These are phyloP conservation scores for Hedya salicella DNA, from an alignment of 2,888 invertebrate species.

Conservation along the genomic window DNA sequence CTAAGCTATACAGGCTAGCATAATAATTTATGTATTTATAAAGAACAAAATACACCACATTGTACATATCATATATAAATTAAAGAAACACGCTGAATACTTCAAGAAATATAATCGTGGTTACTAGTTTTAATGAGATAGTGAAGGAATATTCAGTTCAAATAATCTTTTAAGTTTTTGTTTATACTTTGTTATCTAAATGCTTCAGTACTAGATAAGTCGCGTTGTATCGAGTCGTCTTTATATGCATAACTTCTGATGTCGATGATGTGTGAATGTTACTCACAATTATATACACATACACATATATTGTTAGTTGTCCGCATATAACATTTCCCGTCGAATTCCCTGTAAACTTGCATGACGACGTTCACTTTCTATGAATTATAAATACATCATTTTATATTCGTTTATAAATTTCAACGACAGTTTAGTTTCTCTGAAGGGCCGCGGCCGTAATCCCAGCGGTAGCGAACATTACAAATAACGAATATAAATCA, in stretches of 20 bases:
- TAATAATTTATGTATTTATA: slow-evolving; percentile 52
- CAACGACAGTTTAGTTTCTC: background rate
- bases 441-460: slow-evolving; percentile 13
- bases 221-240: slow-evolving; percentile 13
- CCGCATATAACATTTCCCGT: slow-evolving; percentile 3
- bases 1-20: slow-evolving; percentile 73
- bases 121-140: slow-evolving; percentile 49
- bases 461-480: slow-evolving; percentile 53
- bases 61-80: slow-evolving; percentile 49
- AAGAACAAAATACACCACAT: slow-evolving; percentile 59
- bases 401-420: slow-evolving; percentile 45
- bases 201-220: slow-evolving; percentile 31
- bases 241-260: slow-evolving; percentile 12
- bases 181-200: slow-evolving; percentile 28
- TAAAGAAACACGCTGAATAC: slow-evolving; percentile 57
- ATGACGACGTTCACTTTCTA: background rate
- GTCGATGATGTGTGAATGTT: slow-evolving; percentile 46
- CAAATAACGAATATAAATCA: slow-evolving; percentile 54
- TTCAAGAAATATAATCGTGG: slow-evolving; percentile 58
- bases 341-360: background rate
- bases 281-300: slow-evolving; percentile 1
- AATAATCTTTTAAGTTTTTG: slow-evolving; percentile 12
- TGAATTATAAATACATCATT: slow-evolving; percentile 10
- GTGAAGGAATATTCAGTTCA: slow-evolving; percentile 26
- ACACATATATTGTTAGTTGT: slow-evolving; percentile 1